Conservation (phyloP, 1,140 invertebrate species). For the Sitodiplosis mosellana region DNA sequence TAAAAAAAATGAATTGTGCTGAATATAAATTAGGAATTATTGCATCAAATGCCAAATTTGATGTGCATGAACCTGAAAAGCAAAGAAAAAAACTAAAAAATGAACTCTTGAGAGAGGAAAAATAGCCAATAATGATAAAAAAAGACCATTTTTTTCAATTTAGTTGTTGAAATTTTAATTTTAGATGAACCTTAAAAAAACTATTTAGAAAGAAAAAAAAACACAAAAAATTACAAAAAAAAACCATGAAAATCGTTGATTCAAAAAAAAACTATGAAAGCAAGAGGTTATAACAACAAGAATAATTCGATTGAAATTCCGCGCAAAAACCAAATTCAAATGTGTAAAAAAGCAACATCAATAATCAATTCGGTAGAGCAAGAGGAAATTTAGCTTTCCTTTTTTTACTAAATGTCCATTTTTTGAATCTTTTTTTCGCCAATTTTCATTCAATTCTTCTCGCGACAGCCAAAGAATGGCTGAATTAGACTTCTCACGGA, state of each 20-base stretch:
- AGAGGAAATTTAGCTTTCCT: neutral
- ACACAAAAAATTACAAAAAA: neutral
- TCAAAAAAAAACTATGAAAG: neutral
- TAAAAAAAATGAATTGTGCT: neutral
- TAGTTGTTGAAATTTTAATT: neutral
- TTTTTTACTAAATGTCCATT: neutral
- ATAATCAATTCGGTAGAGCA: neutral
- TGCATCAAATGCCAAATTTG: neutral
- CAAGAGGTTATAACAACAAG: neutral
- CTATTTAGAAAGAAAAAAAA: neutral
- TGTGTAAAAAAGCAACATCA: neutral
- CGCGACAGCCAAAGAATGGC: too few species aligned
- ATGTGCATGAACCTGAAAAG: too few species aligned
- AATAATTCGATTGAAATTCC: neutral
- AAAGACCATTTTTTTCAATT: neutral
- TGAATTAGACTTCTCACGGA: too few species aligned
- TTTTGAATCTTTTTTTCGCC: neutral
- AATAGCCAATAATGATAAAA: neutral
- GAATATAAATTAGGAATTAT: neutral
- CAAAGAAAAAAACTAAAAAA: neutral
- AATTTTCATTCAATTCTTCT: neutral
- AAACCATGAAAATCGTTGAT: neutral
- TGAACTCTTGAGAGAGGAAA: too few species aligned
- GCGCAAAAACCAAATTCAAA: neutral
- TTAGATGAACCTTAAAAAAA: neutral